Evolutionary conservation across 2,113 vertebrate genomes (phyloP).

Genomic region (Cinclus mexicanus): DNA sequence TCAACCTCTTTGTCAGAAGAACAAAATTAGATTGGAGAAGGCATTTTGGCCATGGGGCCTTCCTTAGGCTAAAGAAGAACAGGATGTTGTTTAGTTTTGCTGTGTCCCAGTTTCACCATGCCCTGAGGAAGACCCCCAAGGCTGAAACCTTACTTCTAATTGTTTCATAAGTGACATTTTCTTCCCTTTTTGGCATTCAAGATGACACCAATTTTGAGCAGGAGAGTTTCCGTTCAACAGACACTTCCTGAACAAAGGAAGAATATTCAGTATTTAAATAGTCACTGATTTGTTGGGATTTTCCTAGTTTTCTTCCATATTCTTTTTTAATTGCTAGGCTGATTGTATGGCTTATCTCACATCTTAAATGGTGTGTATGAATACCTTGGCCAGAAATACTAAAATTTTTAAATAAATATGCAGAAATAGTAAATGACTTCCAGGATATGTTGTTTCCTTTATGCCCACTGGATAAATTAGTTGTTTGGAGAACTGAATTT

Average conservation of each 20-base stretch:
- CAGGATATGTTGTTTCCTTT: background rate
- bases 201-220: conserved; percentile 8
- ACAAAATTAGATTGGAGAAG: conserved; percentile 56
- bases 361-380: background rate
- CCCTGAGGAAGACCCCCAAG: conserved; percentile 68
- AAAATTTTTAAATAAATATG: background rate
- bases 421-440: background rate
- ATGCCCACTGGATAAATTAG: background rate
- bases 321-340: background rate
- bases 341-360: background rate
- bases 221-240: conserved; percentile 2
- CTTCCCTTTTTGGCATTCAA: conserved; percentile 49
- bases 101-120: conserved; percentile 67
- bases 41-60: conserved; percentile 63
- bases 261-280: background rate
- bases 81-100: conserved; percentile 63
- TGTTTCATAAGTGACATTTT: conserved; percentile 70
- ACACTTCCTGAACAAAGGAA: background rate
- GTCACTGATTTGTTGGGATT: background rate
- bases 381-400: background rate
- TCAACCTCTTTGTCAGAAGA: conserved; percentile 57
- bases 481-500: background rate
- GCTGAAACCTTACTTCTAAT: conserved; percentile 63
- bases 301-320: background rate
- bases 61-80: conserved; percentile 69